Evolutionary conservation across 1,140 invertebrate species (phyloP).

Genomic region (Brachionus rubens): DNA sequence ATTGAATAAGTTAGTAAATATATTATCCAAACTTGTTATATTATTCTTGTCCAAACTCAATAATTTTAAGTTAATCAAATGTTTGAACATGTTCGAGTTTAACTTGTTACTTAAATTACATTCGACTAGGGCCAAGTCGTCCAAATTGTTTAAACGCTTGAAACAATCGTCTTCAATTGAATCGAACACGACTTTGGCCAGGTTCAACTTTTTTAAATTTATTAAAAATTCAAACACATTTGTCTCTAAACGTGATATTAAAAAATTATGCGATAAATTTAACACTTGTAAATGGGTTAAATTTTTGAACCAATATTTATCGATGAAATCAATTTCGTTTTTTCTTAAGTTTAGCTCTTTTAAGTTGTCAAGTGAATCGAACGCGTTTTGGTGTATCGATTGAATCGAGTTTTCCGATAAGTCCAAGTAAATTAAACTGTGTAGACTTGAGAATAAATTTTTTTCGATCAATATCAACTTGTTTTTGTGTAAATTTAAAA

Average conservation of each 20-base stretch:
- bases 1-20: neutral
- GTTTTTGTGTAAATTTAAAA: conserved; percentile 17
- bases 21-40: neutral
- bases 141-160: neutral
- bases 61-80: neutral
- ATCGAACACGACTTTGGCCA: neutral
- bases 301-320: conserved; percentile 4
- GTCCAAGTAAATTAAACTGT: neutral
- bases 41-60: conserved; percentile 22
- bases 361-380: neutral
- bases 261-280: conserved; percentile 29
- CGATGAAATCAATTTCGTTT: conserved; percentile 19
- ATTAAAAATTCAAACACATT: neutral
- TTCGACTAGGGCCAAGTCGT: neutral
- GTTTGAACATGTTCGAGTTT: neutral
- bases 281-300: neutral
- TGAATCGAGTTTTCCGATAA: conserved; percentile 16
- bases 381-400: neutral
- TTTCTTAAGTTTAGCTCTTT: conserved; percentile 11
- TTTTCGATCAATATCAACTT: neutral
- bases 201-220: conserved; percentile 26
- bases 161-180: neutral
- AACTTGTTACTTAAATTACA: neutral
- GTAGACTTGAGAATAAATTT: neutral
- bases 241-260: neutral